Percentiles rank a stretch among this genome's conserved stretches.
Evolutionary conservation across 2,888 invertebrate species (phyloP).

Genomic region (Dryococelus australis): DNA sequence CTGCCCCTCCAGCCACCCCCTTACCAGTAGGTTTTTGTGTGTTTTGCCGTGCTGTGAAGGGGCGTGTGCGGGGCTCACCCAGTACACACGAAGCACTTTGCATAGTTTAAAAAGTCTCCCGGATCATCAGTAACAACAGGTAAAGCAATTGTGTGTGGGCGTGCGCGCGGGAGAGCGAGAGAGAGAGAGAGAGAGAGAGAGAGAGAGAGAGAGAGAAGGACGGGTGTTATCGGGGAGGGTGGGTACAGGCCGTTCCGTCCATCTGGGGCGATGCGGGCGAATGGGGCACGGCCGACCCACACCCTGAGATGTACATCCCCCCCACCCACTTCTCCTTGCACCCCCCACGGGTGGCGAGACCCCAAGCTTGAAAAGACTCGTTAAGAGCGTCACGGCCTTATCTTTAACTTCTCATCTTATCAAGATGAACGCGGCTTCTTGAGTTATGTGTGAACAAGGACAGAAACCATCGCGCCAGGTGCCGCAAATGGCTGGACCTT

Average conservation of each 20-base stretch:
- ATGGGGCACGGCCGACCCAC: neutral
- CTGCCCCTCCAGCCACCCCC: neutral
- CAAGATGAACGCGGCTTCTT: neutral
- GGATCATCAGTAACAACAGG: neutral
- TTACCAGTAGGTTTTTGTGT: neutral
- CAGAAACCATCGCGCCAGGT: neutral
- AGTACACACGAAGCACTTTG: neutral
- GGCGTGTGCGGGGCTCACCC: neutral
- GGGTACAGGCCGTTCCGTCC: neutral
- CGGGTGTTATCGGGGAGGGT: neutral
- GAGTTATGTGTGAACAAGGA: conserved; percentile 7
- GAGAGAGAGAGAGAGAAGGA: no score
- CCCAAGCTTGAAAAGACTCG: neutral
- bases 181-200: no score
- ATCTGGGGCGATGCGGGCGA: neutral
- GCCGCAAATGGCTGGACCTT: neutral
- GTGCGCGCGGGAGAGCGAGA: neutral
- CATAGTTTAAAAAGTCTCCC: neutral
- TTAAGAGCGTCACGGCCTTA: neutral
- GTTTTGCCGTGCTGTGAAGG: neutral
- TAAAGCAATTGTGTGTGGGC: neutral
- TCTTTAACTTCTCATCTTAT: conserved; percentile 16
- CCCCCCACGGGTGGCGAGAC: neutral
- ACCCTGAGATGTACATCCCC: no score
- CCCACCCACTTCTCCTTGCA: neutral